These are phyloP conservation scores for Apostichopus parvimensis DNA, from an alignment of 35 echinoderm and acorn worm species.

Conservation along the genomic window DNA sequence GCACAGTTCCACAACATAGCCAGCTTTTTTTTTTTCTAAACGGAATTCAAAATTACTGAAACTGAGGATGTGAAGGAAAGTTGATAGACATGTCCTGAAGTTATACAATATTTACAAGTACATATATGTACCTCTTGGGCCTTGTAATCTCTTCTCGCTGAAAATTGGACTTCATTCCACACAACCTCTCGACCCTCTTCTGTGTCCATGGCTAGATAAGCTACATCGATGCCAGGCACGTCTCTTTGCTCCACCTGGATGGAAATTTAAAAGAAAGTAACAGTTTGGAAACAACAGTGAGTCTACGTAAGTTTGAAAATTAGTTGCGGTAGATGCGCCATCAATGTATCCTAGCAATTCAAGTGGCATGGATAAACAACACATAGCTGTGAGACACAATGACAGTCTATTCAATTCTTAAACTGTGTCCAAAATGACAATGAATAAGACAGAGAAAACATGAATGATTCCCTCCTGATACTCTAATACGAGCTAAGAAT, in stretches of 20 bases:
- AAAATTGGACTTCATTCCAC: slow-evolving; percentile 99
- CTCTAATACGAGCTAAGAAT: too few relatives aligned
- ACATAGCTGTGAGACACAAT: too few relatives aligned
- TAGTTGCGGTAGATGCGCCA: too few relatives aligned
- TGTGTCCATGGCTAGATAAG: slow-evolving; percentile 98
- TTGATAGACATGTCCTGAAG: not conserved
- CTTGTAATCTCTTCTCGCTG: slow-evolving; percentile 91
- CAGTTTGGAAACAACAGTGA: not conserved
- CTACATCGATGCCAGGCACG: slow-evolving; percentile 97
- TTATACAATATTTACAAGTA: too few relatives aligned
- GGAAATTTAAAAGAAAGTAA: not conserved
- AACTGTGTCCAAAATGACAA: too few relatives aligned
- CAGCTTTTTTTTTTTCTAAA: too few relatives aligned
- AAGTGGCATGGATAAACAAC: too few relatives aligned
- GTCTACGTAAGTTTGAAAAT: not conserved
- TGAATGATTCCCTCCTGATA: too few relatives aligned
- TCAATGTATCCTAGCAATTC: too few relatives aligned
- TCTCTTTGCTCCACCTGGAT: slow-evolving; percentile 91
- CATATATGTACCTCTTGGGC: slow-evolving; percentile 75
- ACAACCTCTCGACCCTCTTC: slow-evolving; percentile 95
- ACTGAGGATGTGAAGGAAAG: not conserved
- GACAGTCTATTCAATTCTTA: too few relatives aligned
- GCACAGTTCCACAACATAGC: too few relatives aligned
- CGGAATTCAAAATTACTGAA: not conserved
- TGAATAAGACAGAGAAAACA: too few relatives aligned